Base-by-base conservation (phyloP, 92 coral and sea anemone species). In the Porites lobata region DNA sequence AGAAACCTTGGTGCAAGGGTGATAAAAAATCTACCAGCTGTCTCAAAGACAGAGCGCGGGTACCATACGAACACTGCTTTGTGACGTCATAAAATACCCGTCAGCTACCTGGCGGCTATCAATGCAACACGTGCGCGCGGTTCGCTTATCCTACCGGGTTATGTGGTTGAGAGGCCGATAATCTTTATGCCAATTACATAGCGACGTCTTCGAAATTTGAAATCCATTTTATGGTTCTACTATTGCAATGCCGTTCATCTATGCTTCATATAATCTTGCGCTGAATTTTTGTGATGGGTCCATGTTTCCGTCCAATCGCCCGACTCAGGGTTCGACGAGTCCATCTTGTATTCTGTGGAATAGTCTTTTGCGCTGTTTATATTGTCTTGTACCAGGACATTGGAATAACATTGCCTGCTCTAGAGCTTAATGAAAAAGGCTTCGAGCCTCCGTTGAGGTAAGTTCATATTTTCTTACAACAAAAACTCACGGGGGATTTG, bases 71-170 rank as follows among this genome's bases (percentile, higher is more conserved):
- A 29, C 18, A 22, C 63, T 19, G 26, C 18, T 50, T 50, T 84
- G 71, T 69, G 78, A 73, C 64, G 57, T 56, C 70, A 47, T 7
- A 11, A 15, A n/a, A 10, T 63, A 84, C 87, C 87, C 72, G 87
- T 72, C 47, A 9, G 62, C 72, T 61, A 83, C 87, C 72, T 74
- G 87, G 87, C 87, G 79, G 87, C 87, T 84, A 52, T 84, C 87
- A 84, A 84, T 38, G 47, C 47, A 38, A 61, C 79, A 71, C 65
- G 56, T 72, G 78, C 38, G 47, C 6, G 47, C 47, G 47, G 5
- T 38, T 38, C 47, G 0, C 47, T 38, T 38, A 38, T 38, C 47
- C 47, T 38, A 26, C 69, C 26, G 61, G 67, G 54, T 18, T 10
- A 20, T 58, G 26, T 14, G 8, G 32, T 26, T 3, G 69, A 50